Conservation (phyloP, 1,140 invertebrate species). For the Papilio machaon region DNA sequence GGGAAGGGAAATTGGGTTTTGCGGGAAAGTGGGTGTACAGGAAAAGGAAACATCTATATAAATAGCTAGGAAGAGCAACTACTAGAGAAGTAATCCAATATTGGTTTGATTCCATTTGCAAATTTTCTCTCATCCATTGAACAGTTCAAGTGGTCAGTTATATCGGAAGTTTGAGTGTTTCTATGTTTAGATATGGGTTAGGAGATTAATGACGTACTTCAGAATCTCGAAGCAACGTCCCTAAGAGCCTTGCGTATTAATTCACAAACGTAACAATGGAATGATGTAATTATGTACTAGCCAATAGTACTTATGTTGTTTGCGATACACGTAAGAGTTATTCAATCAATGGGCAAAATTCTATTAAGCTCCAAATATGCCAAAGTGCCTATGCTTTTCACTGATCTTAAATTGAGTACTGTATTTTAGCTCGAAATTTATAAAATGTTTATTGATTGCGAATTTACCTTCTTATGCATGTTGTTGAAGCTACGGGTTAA, state of each 20-base stretch:
- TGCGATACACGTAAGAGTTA: background rate
- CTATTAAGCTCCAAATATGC: background rate
- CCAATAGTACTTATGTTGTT: background rate
- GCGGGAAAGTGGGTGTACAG: no score
- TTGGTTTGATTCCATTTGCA: background rate
- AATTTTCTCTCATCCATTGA: background rate
- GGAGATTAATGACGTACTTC: background rate
- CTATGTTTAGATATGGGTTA: background rate
- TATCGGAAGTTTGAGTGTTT: background rate
- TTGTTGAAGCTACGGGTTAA: no score
- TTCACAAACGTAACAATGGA: background rate
- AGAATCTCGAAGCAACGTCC: background rate
- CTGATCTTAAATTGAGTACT: no score
- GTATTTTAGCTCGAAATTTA: no score
- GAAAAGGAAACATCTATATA: no score
- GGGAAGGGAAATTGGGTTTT: no score
- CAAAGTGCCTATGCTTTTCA: background rate
- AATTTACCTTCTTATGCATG: no score
- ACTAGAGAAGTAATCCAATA: background rate
- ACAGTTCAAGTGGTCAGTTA: background rate
- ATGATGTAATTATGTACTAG: background rate
- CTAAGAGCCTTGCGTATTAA: background rate
- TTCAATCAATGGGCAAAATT: background rate
- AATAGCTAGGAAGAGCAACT: no score
- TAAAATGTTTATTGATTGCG: no score